Conservation (phyloP, 2,113 vertebrate species). For the Lepus europaeus region DNA sequence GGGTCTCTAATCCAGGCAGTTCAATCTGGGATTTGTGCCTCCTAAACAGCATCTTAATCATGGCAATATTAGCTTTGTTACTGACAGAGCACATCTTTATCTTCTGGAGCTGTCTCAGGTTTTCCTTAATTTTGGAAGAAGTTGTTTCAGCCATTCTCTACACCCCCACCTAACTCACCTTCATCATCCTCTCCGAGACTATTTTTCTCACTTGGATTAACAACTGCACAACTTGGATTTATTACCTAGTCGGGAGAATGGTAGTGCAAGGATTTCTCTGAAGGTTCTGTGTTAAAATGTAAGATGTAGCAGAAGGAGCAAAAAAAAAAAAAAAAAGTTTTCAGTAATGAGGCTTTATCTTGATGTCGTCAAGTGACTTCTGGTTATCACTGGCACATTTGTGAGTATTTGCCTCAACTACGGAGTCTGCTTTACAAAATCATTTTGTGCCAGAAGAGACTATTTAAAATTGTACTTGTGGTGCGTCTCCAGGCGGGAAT, state of each 20-base stretch:
- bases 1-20: too few species aligned
- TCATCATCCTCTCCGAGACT: neutral
- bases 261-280: neutral
- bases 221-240: neutral
- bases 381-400: neutral
- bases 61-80: neutral
- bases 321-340: neutral
- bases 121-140: neutral
- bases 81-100: neutral
- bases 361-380: conserved; percentile 35
- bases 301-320: neutral
- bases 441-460: conserved; percentile 63
- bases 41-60: too few species aligned
- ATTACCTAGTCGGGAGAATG: neutral
- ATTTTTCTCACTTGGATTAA: neutral
- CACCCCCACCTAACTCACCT: too few species aligned
- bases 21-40: too few species aligned
- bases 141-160: neutral
- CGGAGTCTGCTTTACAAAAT: conserved; percentile 3
- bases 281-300: conserved; percentile 37
- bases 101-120: neutral
- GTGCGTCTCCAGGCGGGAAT: conserved; percentile 51
- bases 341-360: conserved; percentile 63
- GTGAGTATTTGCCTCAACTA: conserved; percentile 55
- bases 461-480: conserved; percentile 58